Evolutionary conservation across 2,113 vertebrate species (phyloP), one percentile per base, ranked within the genome.

Genomic region (Sterrhoptilus dennistouni): DNA sequence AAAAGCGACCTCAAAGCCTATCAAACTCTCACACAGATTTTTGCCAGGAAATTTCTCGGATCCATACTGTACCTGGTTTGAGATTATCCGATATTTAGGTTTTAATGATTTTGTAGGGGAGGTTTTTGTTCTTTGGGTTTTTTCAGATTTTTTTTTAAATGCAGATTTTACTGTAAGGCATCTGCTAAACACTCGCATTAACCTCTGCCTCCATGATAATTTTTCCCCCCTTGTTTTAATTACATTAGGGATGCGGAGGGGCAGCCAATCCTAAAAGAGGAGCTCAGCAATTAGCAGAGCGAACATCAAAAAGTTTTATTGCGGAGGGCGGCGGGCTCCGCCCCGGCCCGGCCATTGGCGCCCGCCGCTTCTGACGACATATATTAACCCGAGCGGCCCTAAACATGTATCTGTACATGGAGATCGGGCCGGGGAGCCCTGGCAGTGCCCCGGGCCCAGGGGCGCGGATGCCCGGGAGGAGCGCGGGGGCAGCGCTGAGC

Each of bases 351-450:
- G 72, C 71, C 56, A 99, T 98, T 99, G 98, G 98, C 96, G 95
- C 77, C 83, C 79, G 90, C 82, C n/a, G 78, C 92, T 97, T 98
- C 98, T 98, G 98, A 98, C 98, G 98, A 98, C 98, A 98, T 98
- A 99, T 99, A 99, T 99, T 98, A 98, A 98, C 98, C 98, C 98
- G 97, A 97, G 98, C 97, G 95, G 98, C 97, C 97, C 98, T 97
- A 98, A 99, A 99, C 97, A 98, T 99, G 98, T 98, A 98, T 98
- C 98, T 98, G 97, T 98, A 98, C 98, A 98, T 98, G 98, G 98
- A 98, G 98, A 97, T 98, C 97, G 89, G 93, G 97, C 98, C 94
- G 95, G 97, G 97, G 92, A 98, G 97, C 96, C 77, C 94, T 83
- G 94, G 95, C 96, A 81, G 89, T 95, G 97, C 93, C 91, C 95